phyloP scores from a whole-genome alignment of 2,888 invertebrate genomes.

The Cerceris rybyensis region DNA sequence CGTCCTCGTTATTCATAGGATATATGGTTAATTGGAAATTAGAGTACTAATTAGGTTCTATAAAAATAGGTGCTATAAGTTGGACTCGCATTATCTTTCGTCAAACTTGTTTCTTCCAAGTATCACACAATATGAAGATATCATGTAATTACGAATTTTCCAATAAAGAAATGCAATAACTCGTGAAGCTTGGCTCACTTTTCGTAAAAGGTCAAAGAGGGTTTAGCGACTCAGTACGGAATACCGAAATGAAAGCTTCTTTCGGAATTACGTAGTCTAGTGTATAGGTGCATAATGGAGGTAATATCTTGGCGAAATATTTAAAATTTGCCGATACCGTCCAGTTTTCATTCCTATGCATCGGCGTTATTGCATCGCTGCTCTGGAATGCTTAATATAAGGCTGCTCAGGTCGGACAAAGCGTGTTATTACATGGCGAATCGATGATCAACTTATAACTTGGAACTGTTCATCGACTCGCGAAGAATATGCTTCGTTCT shows the following conservation, averaged over 20 bases:
- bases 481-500: no score
- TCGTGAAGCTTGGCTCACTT: conserved; percentile 30
- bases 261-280: conserved; percentile 52
- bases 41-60: no score
- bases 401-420: conserved; percentile 70
- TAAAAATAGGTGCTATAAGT: no score
- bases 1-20: no score
- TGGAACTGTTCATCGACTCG: conserved; percentile 62
- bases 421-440: conserved; percentile 73
- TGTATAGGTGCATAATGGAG: conserved; percentile 46
- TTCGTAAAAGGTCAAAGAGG: conserved; percentile 50
- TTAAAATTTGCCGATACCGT: conserved; percentile 69
- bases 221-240: conserved; percentile 47
- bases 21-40: no score
- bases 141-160: conserved; percentile 31
- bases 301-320: conserved; percentile 68
- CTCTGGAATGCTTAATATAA: conserved; percentile 80
- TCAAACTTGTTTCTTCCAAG: no score
- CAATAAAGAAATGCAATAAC: conserved; percentile 54
- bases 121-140: neutral
- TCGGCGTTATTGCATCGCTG: conserved; percentile 77
- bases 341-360: conserved; percentile 75
- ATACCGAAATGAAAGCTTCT: conserved; percentile 55
- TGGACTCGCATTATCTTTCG: no score
- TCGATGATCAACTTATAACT: conserved; percentile 73